Percentiles rank a stretch among this genome's conserved stretches.
Evolutionary conservation across 2,797 vertebrate genomes (phyloP).

Genomic region (Artibeus lituratus): DNA sequence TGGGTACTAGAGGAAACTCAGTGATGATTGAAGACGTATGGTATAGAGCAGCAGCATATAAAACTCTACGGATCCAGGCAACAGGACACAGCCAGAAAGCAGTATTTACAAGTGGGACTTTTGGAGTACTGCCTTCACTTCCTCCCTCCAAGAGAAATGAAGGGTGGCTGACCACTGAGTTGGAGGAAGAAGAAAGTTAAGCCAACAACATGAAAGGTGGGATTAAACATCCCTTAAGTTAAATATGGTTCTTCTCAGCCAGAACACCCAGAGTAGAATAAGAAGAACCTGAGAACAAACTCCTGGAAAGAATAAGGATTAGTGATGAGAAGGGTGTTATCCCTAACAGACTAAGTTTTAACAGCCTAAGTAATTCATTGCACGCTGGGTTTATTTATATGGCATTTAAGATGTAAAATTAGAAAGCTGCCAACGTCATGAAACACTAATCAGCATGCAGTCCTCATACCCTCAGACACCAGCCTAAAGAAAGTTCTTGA

Average conservation of each 20-base stretch:
- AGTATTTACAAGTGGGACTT: background rate
- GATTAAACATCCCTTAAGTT: background rate
- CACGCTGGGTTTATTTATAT: background rate
- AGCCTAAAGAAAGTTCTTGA: background rate
- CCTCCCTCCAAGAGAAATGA: background rate
- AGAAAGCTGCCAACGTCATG: constrained; percentile 24
- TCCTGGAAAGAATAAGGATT: background rate
- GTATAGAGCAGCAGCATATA: background rate
- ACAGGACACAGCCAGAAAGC: background rate
- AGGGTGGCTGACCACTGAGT: background rate
- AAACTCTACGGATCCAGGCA: background rate
- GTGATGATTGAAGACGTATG: background rate
- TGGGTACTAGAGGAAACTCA: background rate
- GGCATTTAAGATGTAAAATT: background rate
- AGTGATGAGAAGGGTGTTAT: background rate
- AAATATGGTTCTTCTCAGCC: background rate
- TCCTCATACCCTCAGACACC: background rate
- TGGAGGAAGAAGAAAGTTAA: background rate
- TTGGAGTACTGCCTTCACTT: background rate
- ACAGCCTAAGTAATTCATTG: background rate
- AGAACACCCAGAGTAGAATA: background rate
- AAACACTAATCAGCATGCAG: background rate
- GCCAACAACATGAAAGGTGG: background rate
- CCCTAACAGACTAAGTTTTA: background rate
- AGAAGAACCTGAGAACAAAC: background rate